Percentiles rank a stretch among this genome's conserved stretches.
phyloP scores from a whole-genome alignment of 1,140 invertebrate species.

The Drosophila mojavensis region DNA sequence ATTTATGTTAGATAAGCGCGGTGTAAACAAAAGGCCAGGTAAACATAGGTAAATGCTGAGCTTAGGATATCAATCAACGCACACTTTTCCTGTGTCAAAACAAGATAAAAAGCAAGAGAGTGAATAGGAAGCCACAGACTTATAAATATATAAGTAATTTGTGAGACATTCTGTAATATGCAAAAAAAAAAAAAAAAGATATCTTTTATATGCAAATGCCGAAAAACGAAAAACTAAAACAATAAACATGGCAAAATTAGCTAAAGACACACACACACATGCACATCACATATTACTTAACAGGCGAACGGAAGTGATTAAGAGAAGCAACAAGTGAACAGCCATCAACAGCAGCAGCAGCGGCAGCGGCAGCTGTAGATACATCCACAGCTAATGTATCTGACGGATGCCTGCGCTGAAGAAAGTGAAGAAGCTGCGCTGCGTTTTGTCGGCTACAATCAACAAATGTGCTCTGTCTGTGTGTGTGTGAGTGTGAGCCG shows the following conservation, averaged over 20 bases:
- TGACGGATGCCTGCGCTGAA: constrained; percentile 27
- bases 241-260: constrained; percentile 47
- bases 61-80: constrained; percentile 10
- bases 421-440: constrained; percentile 72
- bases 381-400: constrained; percentile 17
- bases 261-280: constrained; percentile 12
- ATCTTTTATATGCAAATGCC: constrained; percentile 18
- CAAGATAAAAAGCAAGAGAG: constrained; percentile 1
- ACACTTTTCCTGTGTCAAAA: not conserved
- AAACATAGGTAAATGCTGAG: not conserved
- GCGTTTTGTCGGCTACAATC: constrained; percentile 24
- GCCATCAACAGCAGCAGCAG: constrained; percentile 10
- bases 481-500: constrained; percentile 22
- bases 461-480: constrained; percentile 11
- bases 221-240: constrained; percentile 23
- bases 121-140: too few relatives aligned
- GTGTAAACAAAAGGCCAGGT: not conserved
- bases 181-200: constrained; percentile 10
- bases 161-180: constrained; percentile 40
- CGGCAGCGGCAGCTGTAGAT: constrained; percentile 8
- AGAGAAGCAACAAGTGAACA: constrained; percentile 55
- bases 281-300: constrained; percentile 57
- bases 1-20: constrained; percentile 7
- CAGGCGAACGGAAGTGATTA: constrained; percentile 75
- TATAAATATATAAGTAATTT: not conserved